Evolutionary conservation across 2,888 invertebrate species (phyloP).

Genomic region (Spodoptera exigua): DNA sequence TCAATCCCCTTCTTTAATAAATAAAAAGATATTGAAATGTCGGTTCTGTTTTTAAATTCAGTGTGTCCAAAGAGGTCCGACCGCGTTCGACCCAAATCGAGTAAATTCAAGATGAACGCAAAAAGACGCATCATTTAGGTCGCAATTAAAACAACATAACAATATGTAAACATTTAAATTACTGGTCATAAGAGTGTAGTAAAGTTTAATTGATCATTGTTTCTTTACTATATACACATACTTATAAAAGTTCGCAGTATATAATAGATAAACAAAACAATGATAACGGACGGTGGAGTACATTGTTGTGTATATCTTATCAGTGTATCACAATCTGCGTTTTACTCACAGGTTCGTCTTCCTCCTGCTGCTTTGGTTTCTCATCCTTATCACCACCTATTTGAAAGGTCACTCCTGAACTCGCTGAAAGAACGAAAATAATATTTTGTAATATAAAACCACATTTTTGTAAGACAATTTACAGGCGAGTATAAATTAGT

Average conservation of each 20-base stretch:
- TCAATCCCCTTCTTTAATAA: too few relatives aligned
- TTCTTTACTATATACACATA: too few relatives aligned
- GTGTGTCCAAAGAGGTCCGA: too few relatives aligned
- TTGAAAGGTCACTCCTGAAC: conserved; percentile 91
- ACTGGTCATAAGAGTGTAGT: conserved; percentile 18
- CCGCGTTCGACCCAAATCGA: too few relatives aligned
- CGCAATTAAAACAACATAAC: background rate
- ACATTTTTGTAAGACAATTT: too few relatives aligned
- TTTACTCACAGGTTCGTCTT: conserved; percentile 87
- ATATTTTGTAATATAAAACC: too few relatives aligned
- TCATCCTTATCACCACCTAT: conserved; percentile 91
- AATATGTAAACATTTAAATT: conserved; percentile 8
- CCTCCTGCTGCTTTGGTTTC: conserved; percentile 87
- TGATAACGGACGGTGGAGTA: conserved; percentile 56
- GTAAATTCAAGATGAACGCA: too few relatives aligned
- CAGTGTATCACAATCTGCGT: conserved; percentile 54
- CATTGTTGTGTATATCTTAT: conserved; percentile 66
- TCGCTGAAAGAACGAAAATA: conserved; percentile 72
- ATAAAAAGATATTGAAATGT: too few relatives aligned
- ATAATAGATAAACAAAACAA: conserved; percentile 61
- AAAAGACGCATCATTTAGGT: background rate
- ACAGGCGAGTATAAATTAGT: too few relatives aligned
- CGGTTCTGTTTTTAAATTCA: too few relatives aligned
- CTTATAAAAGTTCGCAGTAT: conserved; percentile 46
- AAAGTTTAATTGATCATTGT: conserved; percentile 49